phyloP scores from a whole-genome alignment of 2,797 vertebrate species.

The Cossypha caffra region DNA sequence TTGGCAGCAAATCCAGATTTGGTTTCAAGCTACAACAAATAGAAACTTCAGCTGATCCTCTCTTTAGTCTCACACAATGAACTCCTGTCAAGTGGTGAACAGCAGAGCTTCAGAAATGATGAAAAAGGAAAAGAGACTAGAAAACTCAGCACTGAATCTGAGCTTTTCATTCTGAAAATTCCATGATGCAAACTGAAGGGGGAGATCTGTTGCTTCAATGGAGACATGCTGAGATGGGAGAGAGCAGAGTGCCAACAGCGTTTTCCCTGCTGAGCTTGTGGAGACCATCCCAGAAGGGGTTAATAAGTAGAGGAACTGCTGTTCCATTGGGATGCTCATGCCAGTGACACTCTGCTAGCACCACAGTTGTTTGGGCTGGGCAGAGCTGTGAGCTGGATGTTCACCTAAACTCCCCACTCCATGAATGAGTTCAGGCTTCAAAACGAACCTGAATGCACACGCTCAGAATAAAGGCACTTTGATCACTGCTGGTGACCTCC shows the following conservation, averaged over 20 bases:
- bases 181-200: not conserved
- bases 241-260: fast-evolving
- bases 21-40: not conserved
- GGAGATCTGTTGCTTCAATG: not conserved
- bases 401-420: not conserved
- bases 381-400: not conserved
- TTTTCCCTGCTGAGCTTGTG: not conserved
- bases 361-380: too few relatives aligned
- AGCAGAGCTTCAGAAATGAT: not conserved
- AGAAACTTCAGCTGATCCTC: not conserved
- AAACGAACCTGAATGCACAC: not conserved
- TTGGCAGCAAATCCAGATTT: not conserved
- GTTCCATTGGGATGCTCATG: not conserved
- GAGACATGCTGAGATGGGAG: not conserved
- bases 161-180: not conserved
- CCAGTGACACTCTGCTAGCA: not conserved
- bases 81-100: not conserved
- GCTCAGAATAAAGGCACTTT: not conserved
- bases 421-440: not conserved
- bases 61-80: not conserved
- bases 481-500: not conserved
- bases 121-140: not conserved
- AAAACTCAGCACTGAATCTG: not conserved
- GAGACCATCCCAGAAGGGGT: not conserved
- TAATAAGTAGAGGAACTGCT: not conserved